Conservation (phyloP, 2,797 vertebrate genomes). For the Pyrocephalus nanus region DNA sequence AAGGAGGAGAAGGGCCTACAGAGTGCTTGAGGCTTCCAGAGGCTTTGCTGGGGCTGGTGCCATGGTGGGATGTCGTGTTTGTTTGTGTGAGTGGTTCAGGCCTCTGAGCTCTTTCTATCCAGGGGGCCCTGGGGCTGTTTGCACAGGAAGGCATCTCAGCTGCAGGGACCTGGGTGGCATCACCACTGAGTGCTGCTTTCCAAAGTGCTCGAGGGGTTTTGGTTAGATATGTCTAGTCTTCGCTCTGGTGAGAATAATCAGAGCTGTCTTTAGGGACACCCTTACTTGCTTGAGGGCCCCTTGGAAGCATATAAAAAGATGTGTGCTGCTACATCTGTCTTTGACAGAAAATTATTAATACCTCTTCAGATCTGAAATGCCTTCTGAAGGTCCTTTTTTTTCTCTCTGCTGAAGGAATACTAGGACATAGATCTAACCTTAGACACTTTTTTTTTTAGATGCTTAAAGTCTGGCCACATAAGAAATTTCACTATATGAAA, state of each 20-base stretch:
- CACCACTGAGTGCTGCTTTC: not conserved
- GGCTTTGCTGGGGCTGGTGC: not conserved
- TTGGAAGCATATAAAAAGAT: not conserved
- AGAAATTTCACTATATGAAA: not conserved
- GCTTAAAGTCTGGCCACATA: not conserved
- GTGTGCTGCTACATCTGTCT: not conserved
- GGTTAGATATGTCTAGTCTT: not conserved
- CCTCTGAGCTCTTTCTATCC: not conserved
- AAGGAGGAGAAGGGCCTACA: not conserved
- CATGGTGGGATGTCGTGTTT: not conserved
- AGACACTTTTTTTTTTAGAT: not conserved
- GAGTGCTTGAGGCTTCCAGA: not conserved
- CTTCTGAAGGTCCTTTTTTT: not conserved
- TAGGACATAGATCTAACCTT: not conserved
- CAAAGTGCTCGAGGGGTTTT: not conserved
- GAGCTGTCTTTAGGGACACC: not conserved
- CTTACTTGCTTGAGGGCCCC: not conserved
- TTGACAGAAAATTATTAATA: not conserved
- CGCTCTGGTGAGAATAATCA: not conserved
- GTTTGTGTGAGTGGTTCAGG: not conserved
- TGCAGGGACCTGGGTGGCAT: fast-evolving
- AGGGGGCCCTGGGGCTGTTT: not conserved
- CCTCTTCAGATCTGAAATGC: not conserved
- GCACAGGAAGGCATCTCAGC: not conserved
- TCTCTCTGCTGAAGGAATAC: not conserved